Evolutionary conservation across 2,888 invertebrate genomes (phyloP).

Genomic region (Perithous albicinctus): DNA sequence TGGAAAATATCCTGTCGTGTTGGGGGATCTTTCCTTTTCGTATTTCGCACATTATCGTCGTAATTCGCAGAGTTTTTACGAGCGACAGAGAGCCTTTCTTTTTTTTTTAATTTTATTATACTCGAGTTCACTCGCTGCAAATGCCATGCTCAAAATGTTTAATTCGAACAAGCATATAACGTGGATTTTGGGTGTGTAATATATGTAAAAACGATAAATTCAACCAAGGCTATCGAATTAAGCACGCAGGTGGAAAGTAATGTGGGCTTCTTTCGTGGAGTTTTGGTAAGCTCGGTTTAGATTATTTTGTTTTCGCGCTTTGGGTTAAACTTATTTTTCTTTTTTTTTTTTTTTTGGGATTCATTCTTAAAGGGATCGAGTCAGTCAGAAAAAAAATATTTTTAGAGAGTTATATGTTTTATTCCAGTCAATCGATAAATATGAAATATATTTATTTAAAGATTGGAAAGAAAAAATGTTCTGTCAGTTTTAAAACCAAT

Average conservation of each 20-base stretch:
- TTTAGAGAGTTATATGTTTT: too few relatives aligned
- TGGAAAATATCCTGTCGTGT: conserved; percentile 43
- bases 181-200: conserved; percentile 34
- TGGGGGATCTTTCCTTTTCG: conserved; percentile 24
- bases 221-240: conserved; percentile 43
- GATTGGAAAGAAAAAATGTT: too few relatives aligned
- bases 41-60: conserved; percentile 8
- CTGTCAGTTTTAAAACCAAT: too few relatives aligned
- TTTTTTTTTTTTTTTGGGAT: conserved; percentile 19
- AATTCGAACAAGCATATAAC: conserved; percentile 77
- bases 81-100: conserved; percentile 46
- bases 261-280: neutral
- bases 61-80: conserved; percentile 61
- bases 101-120: conserved; percentile 26
- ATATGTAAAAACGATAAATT: conserved; percentile 60
- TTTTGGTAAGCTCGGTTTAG: conserved; percentile 19
- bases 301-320: conserved; percentile 24
- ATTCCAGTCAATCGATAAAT: too few relatives aligned
- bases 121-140: conserved; percentile 74
- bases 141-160: conserved; percentile 80
- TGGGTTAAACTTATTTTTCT: neutral
- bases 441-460: too few relatives aligned
- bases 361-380: too few relatives aligned
- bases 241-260: conserved; percentile 38
- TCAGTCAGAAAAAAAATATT: too few relatives aligned